Base-by-base conservation (phyloP, 2,113 vertebrate species). In the Setophaga coronata region DNA sequence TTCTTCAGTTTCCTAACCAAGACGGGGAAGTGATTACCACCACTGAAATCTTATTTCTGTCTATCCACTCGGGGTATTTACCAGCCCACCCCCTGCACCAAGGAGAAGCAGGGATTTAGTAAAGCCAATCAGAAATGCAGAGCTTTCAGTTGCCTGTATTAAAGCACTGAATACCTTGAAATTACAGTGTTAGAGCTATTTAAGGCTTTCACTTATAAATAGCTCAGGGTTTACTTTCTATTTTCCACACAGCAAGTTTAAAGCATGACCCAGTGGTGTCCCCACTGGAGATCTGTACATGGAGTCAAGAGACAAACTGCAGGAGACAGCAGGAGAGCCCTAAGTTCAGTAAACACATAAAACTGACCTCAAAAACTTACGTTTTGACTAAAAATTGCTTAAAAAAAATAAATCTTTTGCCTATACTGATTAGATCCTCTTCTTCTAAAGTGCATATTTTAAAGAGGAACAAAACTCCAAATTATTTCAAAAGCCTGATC, bases 11-110 rank as follows among this genome's bases (percentile, higher is more conserved):
- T 90, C 25, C 47, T 69, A 81, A 61, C 16, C 71, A 90, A 90
- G 64, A 72, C 20, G 7, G 60, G 28, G 33, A 86, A 65, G 74
- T 3, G 50, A 94, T 93, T 93, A 94, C 25, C 38, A 11, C 29
- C 34, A 40, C 54, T 81, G 28, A 81, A 64, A 71, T 48, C 61
- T 90, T 83, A 91, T 69, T 95, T 72, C 66, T 38, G 57, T 81
- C 95, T 54, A 86, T 84, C 87, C 76, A 70, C 91, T 87, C 82
- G 87, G 45, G 34, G 45, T 74, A 94, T 72, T 96, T 95, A 96
- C 43, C 42, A 40, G 50, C 31, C 50, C 26, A 50, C 11, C 8
- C 21, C 18, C 25, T 13, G 34, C 53, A 47, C 54, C 50, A 36
- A 88, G 57, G 40, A 54, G 73, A 21, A 82, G 31, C 56, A 66